Base-by-base conservation (phyloP, 2,888 invertebrate species). In the Harpalus rufipes region DNA sequence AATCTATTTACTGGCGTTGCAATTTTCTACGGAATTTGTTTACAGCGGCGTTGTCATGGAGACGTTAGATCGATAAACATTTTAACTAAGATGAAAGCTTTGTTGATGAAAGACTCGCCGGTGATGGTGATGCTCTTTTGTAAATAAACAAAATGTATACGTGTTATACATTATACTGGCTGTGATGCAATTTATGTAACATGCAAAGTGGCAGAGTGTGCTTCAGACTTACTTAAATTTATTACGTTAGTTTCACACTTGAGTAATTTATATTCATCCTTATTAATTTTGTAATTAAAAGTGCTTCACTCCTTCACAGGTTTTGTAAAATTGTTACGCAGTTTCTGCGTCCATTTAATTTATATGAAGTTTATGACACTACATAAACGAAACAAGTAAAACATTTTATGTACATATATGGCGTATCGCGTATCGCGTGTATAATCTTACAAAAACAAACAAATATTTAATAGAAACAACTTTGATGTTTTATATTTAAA, bases 11-110 rank as follows among this genome's bases (percentile, higher is more conserved):
- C 63, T 63, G 16, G 39, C 41, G 56, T 76, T 58, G 56, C 78
- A 78, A 78, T 78, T 78, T 78, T 78, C 78, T 78, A 58, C 44
- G 78, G 78, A 78, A 78, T 78, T 78, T 78, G 78, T 78, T 78
- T 78, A 58, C 58, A 59, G n/a, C 78, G 32, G 56, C 78, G 78
- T 78, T 59, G 78, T 59, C 59, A 78, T 78, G 58, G 59, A 14
- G 59, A 78, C 78, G 10, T 59, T 58, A 58, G 78, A 78, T 78
- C 78, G 78, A 78, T 78, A 78, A 58, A 78, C 78, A 78, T 74
- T 74, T 74, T 44, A 74, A 74, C 41, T 44, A 41, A 74, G 72
- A 74, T 74, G 44, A 74, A 74, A 74, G 72, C 72, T 74, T 74
- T 18, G 51, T 74, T 74, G 72, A 74, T 74, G 44, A 74, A 74